Conservation (phyloP, 2,888 invertebrate species). For the Morpho helenor region DNA sequence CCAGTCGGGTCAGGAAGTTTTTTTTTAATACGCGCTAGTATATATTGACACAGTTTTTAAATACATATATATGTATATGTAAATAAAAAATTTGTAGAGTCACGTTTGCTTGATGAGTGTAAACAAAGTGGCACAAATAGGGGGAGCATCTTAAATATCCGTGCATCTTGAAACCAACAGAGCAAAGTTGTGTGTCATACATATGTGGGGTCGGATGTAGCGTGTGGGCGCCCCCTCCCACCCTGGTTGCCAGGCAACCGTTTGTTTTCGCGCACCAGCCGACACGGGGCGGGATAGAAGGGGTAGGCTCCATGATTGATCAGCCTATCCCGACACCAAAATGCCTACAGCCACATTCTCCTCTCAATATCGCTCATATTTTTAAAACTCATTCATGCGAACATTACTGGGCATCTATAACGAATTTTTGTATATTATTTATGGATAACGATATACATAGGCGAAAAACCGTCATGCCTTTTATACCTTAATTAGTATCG, state of each 20-base stretch:
- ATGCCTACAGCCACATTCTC: conserved; percentile 61
- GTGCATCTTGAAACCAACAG: conserved; percentile 29
- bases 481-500: too few relatives aligned
- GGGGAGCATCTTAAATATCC: conserved; percentile 2
- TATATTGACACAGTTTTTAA: too few relatives aligned
- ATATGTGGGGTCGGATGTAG: conserved; percentile 60
- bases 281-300: conserved; percentile 72
- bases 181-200: conserved; percentile 46
- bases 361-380: conserved; percentile 38
- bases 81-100: too few relatives aligned
- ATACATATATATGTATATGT: too few relatives aligned
- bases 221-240: conserved; percentile 47
- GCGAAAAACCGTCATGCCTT: too few relatives aligned
- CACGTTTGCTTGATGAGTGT: too few relatives aligned
- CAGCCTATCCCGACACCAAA: conserved; percentile 70
- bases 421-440: background rate
- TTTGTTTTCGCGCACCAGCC: conserved; percentile 71
- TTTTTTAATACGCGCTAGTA: too few relatives aligned
- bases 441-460: too few relatives aligned
- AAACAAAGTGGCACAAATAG: background rate
- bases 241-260: conserved; percentile 71
- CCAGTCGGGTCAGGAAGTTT: too few relatives aligned
- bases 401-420: conserved; percentile 9
- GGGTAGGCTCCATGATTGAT: conserved; percentile 78
- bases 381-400: conserved; percentile 30